Percentiles rank a stretch among this genome's conserved stretches.
Evolutionary conservation across 2,797 vertebrate genomes (phyloP).

Genomic region (Siniperca obscura): DNA sequence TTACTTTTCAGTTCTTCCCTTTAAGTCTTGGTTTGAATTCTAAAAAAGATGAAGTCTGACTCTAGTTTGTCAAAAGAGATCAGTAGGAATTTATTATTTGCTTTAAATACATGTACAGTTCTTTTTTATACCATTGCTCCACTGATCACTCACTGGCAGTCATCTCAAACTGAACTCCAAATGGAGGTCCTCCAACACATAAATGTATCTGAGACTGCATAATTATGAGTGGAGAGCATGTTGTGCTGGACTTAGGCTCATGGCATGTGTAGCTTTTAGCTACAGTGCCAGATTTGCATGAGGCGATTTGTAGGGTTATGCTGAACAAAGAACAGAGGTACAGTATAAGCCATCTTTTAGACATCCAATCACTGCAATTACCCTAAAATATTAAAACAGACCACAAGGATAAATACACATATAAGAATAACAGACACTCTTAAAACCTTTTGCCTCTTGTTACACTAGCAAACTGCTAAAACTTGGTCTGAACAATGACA

Average conservation of each 20-base stretch:
- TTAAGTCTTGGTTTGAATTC: conserved; percentile 46
- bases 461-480: conserved; percentile 42
- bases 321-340: conserved; percentile 72
- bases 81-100: conserved; percentile 87
- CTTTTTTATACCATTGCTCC: conserved; percentile 62
- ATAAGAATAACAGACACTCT: conserved; percentile 38
- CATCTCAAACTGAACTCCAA: conserved; percentile 63
- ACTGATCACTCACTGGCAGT: conserved; percentile 68
- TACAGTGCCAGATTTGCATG: conserved; percentile 50
- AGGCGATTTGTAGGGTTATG: conserved; percentile 42
- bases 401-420: conserved; percentile 36
- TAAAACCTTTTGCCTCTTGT: conserved; percentile 44
- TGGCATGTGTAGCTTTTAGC: conserved; percentile 48
- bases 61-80: conserved; percentile 83
- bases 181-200: conserved; percentile 51
- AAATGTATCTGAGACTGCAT: conserved; percentile 60
- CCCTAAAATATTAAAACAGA: conserved; percentile 45
- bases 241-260: conserved; percentile 52
- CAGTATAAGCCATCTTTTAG: conserved; percentile 63
- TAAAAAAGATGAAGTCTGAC: conserved; percentile 63
- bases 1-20: conserved; percentile 47
- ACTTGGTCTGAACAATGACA: conserved; percentile 41
- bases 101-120: conserved; percentile 83
- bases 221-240: conserved; percentile 44
- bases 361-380: conserved; percentile 57